Evolutionary conservation across 2,113 vertebrate species (phyloP).

Genomic region (Forbesichthys papilliferus): DNA sequence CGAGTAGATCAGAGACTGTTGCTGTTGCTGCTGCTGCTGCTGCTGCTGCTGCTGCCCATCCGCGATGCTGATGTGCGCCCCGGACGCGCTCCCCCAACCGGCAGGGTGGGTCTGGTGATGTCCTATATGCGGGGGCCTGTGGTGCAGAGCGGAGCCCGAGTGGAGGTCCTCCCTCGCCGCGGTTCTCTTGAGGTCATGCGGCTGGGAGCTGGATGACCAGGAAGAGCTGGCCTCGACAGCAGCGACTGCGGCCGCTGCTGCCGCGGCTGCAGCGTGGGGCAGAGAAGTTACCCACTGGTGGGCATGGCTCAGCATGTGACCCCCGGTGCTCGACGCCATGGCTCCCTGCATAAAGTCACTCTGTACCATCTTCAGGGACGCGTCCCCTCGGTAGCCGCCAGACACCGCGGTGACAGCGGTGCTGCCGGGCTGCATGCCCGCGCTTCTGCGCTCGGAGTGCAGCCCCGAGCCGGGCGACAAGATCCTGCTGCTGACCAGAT

Average conservation of each 20-base stretch:
- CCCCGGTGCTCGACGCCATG: slow-evolving; percentile 91
- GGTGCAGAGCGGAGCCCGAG: slow-evolving; percentile 84
- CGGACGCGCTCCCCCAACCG: slow-evolving; percentile 83
- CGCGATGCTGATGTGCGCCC: slow-evolving; percentile 86
- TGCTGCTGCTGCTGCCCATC: slow-evolving; percentile 62
- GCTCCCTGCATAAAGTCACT: slow-evolving; percentile 94
- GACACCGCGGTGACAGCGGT: slow-evolving; percentile 84
- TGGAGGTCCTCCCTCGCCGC: slow-evolving; percentile 86
- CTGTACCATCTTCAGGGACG: slow-evolving; percentile 90
- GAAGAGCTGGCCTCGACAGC: slow-evolving; percentile 85
- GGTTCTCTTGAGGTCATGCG: slow-evolving; percentile 86
- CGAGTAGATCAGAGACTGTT: slow-evolving; percentile 88
- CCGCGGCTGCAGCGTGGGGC: slow-evolving; percentile 89
- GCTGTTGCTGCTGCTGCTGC: slow-evolving; percentile 80
- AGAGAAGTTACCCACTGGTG: slow-evolving; percentile 95
- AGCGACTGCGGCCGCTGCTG: slow-evolving; percentile 85
- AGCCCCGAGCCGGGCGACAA: slow-evolving; percentile 84
- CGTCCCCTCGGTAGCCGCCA: slow-evolving; percentile 86
- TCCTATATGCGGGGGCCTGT: slow-evolving; percentile 84
- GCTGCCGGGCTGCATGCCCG: slow-evolving; percentile 86
- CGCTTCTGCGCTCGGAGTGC: slow-evolving; percentile 85
- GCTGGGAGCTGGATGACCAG: slow-evolving; percentile 85
- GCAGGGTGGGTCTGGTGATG: slow-evolving; percentile 87
- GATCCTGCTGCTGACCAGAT: slow-evolving; percentile 87
- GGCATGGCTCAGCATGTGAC: slow-evolving; percentile 92